phyloP scores from a whole-genome alignment of 2,113 vertebrate genomes.

The Carollia perspicillata region DNA sequence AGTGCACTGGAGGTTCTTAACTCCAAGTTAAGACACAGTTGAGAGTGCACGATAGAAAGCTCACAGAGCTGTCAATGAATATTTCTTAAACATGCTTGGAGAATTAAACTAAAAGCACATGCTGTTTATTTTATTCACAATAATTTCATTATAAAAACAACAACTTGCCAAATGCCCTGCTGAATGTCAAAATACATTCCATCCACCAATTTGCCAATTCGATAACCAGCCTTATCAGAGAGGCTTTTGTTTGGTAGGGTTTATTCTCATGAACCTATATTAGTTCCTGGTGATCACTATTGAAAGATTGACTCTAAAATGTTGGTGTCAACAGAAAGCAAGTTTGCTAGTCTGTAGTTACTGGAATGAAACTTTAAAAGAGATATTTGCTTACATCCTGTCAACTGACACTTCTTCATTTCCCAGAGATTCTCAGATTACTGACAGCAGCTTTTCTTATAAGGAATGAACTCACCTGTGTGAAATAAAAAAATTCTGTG shows the following conservation, averaged over 20 bases:
- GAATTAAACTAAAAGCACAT: background rate
- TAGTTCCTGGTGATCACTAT: background rate
- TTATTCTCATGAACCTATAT: background rate
- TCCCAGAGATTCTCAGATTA: background rate
- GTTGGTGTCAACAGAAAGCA: background rate
- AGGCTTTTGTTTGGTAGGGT: background rate
- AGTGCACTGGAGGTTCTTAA: background rate
- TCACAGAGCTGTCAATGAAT: background rate
- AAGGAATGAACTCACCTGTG: background rate
- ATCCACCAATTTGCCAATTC: background rate
- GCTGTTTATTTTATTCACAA: background rate
- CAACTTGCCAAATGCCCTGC: background rate
- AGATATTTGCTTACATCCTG: background rate
- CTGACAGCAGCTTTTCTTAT: background rate
- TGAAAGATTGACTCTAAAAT: background rate
- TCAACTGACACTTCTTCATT: background rate
- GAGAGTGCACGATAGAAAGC: background rate
- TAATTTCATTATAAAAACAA: background rate
- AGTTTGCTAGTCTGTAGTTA: background rate
- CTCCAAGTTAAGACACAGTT: background rate
- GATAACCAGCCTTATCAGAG: background rate
- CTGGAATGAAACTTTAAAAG: background rate
- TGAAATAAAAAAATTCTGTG: background rate
- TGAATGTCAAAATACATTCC: background rate
- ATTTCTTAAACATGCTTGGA: background rate